Evolutionary conservation across 2,888 invertebrate species (phyloP), one percentile per base, ranked within the genome.

Genomic region (Troglohyphantes excavatus): DNA sequence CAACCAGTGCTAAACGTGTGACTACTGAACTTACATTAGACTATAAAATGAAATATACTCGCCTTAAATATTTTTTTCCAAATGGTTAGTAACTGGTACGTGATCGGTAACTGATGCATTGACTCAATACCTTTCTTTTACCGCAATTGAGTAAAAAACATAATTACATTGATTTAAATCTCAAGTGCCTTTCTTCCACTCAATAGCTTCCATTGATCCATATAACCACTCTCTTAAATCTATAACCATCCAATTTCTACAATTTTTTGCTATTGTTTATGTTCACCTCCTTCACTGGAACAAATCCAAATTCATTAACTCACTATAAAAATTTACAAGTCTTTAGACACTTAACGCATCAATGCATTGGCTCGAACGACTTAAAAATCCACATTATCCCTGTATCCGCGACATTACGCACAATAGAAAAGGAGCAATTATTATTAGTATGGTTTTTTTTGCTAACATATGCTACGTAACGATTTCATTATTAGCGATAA

Each of bases 401-500:
- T 70, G 70, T 72, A 61, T 82, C 70, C 70, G 43, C 53, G 21
- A 68, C 27, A 68, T 68, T 59, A 43, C 27, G 11, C 72, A 63
- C n/a, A 72, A 63, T 39, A 61, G 26, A 63, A 19, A 67, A 53
- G 67, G n/a, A n/a, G n/a, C n/a, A n/a, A n/a, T n/a, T n/a, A n/a
- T n/a, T n/a, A n/a, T n/a, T n/a, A n/a, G n/a, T n/a, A n/a, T 21
- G 27, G 33, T 63, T 79, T 46, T 63, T 27, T 27, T 46, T 63
- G 26, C 73, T 26, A 61, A n/a, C 83, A 73, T 33, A 63, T 73
- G 46, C 68, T 17, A 19, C 19, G 63, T 83, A 72, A 83, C 63
- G 83, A 83, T 73, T 61, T 63, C 29, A 26, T 26, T 33, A 61
- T 73, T 39, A 73, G 46, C 21, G 63, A 83, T 83, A 61, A 83